phyloP scores from a whole-genome alignment of 2,797 vertebrate species.

The Syncerus caffer region DNA sequence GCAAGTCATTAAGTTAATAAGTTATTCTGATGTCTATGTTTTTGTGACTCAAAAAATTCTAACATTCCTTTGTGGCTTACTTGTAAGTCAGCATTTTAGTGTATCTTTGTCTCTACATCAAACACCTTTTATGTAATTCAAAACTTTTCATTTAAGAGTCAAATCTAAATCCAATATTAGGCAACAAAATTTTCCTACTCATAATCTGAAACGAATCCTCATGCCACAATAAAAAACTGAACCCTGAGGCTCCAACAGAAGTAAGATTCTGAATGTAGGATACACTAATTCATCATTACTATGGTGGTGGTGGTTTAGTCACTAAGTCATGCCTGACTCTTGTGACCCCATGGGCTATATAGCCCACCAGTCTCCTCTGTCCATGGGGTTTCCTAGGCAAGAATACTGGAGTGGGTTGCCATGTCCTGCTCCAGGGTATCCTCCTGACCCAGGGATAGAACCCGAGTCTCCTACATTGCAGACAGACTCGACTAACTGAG shows the following conservation, averaged over 20 bases:
- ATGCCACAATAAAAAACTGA: background rate
- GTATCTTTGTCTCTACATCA: background rate
- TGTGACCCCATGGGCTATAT: background rate
- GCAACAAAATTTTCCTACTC: background rate
- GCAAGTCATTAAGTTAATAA: conserved; percentile 33
- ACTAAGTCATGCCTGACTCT: background rate
- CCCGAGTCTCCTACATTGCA: background rate
- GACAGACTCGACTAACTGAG: background rate
- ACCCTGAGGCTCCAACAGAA: background rate
- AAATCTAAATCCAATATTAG: background rate
- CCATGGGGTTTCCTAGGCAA: background rate
- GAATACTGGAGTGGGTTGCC: background rate
- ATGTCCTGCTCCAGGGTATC: background rate
- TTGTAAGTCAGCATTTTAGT: conserved; percentile 1
- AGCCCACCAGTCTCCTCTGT: background rate
- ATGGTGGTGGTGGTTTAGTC: background rate
- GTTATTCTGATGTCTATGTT: conserved; percentile 51
- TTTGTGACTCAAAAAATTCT: background rate
- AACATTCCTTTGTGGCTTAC: background rate
- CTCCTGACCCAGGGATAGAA: background rate
- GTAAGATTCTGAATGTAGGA: background rate
- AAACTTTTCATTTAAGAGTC: background rate
- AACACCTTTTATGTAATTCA: background rate
- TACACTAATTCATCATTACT: background rate
- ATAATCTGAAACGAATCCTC: background rate